Base-by-base conservation (phyloP, 1,140 invertebrate species). In the Drosophila jambulina region DNA sequence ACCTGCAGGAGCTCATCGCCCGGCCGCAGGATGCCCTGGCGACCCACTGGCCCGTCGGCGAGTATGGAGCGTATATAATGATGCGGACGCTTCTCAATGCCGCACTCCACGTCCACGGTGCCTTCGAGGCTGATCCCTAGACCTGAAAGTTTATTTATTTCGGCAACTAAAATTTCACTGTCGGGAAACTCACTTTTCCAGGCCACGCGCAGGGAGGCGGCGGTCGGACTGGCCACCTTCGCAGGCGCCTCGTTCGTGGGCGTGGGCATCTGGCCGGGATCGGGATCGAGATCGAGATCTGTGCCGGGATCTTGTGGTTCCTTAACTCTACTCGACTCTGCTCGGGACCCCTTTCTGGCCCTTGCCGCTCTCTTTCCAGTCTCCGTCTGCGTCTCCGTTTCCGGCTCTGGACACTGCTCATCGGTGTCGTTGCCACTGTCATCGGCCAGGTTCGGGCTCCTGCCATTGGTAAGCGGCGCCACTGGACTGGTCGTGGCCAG, bases 41-140 rank as follows among this genome's bases (percentile, higher is more conserved):
- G 94, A 9, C 97, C 97, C 2, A 98, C 97, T 12, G 98, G 97
- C 17, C 98, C 98, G 90, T 98, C 96, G 21, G 96, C 96, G 53
- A 98, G 93, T 60, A 98, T 97, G 13, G 97, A 97, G 74, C 97
- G 94, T 78, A 98, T 97, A 88, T 97, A 98, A 92, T 98, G 96
- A 94, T 98, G 95, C 82, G 97, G 95, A 91, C 97, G 94, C 78
- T 97, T 94, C 95, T 98, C 96, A 61, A 96, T 94, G 36, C 97
- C 97, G 72, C 96, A 95, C 93, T 97, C 96, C 17, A 97, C 96
- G 92, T 98, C 97, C 21, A 98, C 98, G 10, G 98, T 99, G 38
- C 98, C 98, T 93, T 99, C 98, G 65, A 99, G 94, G 92, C 97
- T 97, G 72, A 99, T 98, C 6, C 98, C 98, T 61, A 99, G 94